Conservation (phyloP, 2,888 invertebrate genomes). For the Ommatoiulus sabulosus region DNA sequence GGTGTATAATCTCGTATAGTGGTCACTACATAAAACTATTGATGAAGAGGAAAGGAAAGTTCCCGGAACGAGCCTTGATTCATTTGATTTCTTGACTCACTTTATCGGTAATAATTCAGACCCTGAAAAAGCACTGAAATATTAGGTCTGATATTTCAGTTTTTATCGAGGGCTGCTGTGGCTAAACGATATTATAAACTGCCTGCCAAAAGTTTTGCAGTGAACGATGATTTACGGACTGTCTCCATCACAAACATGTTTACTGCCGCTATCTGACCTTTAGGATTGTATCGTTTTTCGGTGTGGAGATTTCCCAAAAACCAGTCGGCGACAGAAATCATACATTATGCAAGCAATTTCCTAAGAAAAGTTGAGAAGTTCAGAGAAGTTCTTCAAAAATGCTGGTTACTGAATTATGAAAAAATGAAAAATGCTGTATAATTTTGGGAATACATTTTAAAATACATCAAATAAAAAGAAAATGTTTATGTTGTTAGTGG, state of each 20-base stretch:
- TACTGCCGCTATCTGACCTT: background rate
- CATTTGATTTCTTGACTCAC: conserved; percentile 1
- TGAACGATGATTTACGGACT: background rate
- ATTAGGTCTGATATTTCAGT: background rate
- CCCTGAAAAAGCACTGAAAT: conserved; percentile 10
- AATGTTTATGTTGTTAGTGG: no score
- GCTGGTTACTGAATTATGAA: no score
- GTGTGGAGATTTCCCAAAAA: background rate
- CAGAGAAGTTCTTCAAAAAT: background rate
- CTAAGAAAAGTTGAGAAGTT: background rate
- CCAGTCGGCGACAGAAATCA: background rate
- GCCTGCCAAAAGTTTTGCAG: background rate
- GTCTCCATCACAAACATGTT: background rate
- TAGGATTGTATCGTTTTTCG: background rate
- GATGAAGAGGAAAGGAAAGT: background rate
- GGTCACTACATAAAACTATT: background rate
- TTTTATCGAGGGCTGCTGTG: conserved; percentile 22
- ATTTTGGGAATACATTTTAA: no score
- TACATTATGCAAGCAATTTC: background rate
- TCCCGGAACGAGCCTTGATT: conserved; percentile 38
- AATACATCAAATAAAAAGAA: no score
- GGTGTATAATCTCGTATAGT: background rate
- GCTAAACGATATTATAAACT: background rate
- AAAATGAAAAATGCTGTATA: no score
- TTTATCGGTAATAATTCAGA: background rate